These are phyloP conservation scores for Hylaeus volcanicus DNA, from an alignment of 1,140 invertebrate genomes.

Conservation along the genomic window DNA sequence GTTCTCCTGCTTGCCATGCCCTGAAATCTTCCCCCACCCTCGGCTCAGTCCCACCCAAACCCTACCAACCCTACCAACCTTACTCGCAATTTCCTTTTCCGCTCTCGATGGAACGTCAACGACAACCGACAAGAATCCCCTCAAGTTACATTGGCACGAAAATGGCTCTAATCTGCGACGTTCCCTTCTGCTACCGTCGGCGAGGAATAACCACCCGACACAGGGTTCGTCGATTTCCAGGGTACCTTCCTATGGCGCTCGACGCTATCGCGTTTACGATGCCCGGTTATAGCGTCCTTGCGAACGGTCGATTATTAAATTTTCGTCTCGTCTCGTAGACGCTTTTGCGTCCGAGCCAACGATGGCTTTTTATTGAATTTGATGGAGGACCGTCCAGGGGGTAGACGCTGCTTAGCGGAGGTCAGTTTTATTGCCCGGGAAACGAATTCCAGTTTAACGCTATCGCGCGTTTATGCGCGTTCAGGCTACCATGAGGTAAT, in stretches of 20 bases:
- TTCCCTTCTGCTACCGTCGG: neutral
- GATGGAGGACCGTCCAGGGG: neutral
- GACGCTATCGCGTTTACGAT: constrained; percentile 39
- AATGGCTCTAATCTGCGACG: constrained; percentile 49
- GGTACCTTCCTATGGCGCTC: constrained; percentile 20
- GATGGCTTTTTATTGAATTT: neutral
- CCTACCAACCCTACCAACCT: too few species aligned
- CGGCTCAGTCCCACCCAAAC: too few species aligned
- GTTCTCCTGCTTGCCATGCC: too few species aligned
- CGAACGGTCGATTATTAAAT: constrained; percentile 44
- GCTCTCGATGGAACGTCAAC: constrained; percentile 31
- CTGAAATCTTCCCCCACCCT: too few species aligned
- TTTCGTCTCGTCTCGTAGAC: constrained; percentile 17
- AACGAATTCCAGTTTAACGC: neutral
- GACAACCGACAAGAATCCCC: neutral
- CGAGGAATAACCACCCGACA: neutral
- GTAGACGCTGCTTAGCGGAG: too few species aligned
- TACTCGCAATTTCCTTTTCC: constrained; percentile 27
- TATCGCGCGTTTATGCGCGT: neutral
- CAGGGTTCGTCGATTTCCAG: too few species aligned
- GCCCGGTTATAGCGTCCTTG: constrained; percentile 11
- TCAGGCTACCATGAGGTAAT: neutral
- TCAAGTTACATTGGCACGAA: constrained; percentile 33
- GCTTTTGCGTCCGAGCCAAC: neutral
- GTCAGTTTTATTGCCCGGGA: neutral